Conservation (phyloP, 64 coral and sea anemone genomes). For the Cladopsammia gracilis region DNA sequence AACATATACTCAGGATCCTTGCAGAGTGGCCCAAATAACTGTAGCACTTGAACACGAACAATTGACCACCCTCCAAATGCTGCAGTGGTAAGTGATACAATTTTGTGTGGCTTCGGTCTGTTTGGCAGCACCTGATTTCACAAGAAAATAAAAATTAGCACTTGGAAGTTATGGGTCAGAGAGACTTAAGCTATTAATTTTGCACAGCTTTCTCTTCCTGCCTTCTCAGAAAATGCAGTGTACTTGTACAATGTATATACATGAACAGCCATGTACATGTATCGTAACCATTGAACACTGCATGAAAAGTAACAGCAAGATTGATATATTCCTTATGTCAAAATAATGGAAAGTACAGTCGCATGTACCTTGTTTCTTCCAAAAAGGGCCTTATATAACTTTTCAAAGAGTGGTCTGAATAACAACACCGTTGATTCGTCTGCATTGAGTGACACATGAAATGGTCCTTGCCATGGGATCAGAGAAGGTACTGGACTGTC, state of each 20-base stretch:
- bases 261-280: too few species aligned
- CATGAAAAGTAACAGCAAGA: too few species aligned
- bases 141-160: too few species aligned
- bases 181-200: too few species aligned
- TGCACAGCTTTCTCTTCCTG: too few species aligned
- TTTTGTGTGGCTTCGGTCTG: not conserved
- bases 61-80: constrained; percentile 58
- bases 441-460: constrained; percentile 61
- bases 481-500: constrained; percentile 14
- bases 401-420: constrained; percentile 51
- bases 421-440: constrained; percentile 54
- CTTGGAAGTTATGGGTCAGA: too few species aligned
- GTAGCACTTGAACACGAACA: not conserved
- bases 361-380: constrained; percentile 7
- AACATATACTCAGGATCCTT: constrained; percentile 41
- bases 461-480: constrained; percentile 65
- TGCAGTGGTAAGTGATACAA: not conserved
- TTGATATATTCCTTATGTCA: too few species aligned
- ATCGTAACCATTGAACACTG: too few species aligned
- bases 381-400: constrained; percentile 34
- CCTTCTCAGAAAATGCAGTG: too few species aligned
- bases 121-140: not conserved
- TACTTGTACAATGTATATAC: too few species aligned
- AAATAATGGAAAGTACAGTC: not conserved
- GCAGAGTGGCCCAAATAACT: constrained; percentile 3